Evolutionary conservation across 1,140 invertebrate species (phyloP).

Genomic region (Microplitis mediator): DNA sequence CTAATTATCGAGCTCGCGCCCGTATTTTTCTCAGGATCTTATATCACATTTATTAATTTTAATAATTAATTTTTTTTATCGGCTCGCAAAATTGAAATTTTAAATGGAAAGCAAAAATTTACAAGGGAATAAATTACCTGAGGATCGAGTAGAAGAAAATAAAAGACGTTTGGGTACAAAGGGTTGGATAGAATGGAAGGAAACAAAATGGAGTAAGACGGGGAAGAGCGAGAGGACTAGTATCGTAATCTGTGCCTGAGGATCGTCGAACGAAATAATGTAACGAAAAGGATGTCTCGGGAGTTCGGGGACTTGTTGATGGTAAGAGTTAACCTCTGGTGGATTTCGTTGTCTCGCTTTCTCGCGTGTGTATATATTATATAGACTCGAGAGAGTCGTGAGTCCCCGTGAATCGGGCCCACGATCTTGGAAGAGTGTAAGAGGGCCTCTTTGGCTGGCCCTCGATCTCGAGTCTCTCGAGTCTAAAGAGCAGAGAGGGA

Average conservation of each 20-base stretch:
- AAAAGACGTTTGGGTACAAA: neutral
- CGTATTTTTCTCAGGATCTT: neutral
- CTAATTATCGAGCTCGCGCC: constrained; percentile 49
- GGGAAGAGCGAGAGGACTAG: neutral
- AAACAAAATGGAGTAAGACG: neutral
- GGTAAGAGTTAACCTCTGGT: too few relatives aligned
- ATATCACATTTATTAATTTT: neutral
- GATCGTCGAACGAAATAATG: constrained; percentile 22
- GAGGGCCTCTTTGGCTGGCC: neutral
- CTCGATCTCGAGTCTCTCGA: constrained; percentile 13
- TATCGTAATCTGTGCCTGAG: constrained; percentile 16
- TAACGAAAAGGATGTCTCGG: constrained; percentile 3
- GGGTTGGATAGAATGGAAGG: neutral
- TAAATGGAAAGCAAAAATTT: too few relatives aligned
- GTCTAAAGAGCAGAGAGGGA: neutral
- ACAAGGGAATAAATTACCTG: neutral
- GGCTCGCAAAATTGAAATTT: too few relatives aligned
- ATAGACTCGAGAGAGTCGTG: neutral
- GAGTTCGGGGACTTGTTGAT: neutral
- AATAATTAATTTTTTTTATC: constrained; percentile 24
- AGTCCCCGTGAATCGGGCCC: neutral
- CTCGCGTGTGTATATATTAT: neutral
- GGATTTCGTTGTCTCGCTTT: too few relatives aligned
- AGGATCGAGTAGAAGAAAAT: neutral
- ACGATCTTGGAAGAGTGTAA: neutral